phyloP scores from a whole-genome alignment of 2,797 vertebrate genomes.

The Sternarchorhynchus goeldii region DNA sequence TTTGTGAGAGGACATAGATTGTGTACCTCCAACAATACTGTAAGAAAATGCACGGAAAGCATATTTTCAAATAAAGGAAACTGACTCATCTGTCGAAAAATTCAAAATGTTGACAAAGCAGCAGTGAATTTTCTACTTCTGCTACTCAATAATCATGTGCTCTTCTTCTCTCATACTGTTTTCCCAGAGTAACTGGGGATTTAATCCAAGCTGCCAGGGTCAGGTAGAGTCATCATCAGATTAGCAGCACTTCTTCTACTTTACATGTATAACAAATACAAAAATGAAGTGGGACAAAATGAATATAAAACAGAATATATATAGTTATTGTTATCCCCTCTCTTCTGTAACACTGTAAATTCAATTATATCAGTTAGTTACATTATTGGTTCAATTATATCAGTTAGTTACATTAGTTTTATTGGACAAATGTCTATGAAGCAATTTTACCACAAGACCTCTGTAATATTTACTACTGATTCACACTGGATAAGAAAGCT shows the following conservation, averaged over 20 bases:
- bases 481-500: too few species aligned
- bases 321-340: not conserved
- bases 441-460: too few species aligned
- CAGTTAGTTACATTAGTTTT: too few species aligned
- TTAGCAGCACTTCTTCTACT: not conserved
- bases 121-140: not conserved
- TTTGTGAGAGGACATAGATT: constrained; percentile 22
- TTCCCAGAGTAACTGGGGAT: not conserved
- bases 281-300: not conserved
- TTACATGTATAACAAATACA: not conserved
- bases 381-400: too few species aligned
- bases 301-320: not conserved
- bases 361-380: too few species aligned
- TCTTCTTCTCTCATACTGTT: not conserved
- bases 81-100: constrained; percentile 29
- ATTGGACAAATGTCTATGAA: too few species aligned
- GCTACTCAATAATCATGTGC: too few species aligned
- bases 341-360: not conserved
- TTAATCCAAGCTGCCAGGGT: not conserved
- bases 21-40: constrained; percentile 21
- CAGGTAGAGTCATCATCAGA: not conserved
- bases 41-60: constrained; percentile 23
- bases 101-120: constrained; percentile 1
- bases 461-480: too few species aligned
- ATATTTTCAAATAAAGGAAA: constrained; percentile 32